A percentile compares a stretch with the other conserved stretches of the same genome.
Evolutionary conservation across 2,888 invertebrate species (phyloP).

Genomic region (Agrotis clavis): DNA sequence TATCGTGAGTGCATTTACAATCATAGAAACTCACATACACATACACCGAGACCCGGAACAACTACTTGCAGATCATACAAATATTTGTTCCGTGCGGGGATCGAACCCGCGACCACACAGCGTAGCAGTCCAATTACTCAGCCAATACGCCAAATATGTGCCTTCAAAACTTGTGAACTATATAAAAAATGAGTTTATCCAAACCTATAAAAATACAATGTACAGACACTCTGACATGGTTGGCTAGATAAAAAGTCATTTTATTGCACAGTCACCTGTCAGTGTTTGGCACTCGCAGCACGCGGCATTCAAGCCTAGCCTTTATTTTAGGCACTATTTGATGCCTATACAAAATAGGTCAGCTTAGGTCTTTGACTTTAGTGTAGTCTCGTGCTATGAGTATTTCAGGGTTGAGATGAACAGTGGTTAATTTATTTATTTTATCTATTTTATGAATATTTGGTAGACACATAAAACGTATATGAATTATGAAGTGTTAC

Average conservation of each 20-base stretch:
- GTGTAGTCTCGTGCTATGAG: background rate
- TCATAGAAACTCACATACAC: too few species aligned
- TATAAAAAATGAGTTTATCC: background rate
- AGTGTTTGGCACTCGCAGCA: slow-evolving; percentile 19
- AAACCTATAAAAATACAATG: background rate
- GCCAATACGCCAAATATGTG: too few species aligned
- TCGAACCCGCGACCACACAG: too few species aligned
- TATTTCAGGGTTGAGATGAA: background rate
- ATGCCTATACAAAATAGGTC: background rate
- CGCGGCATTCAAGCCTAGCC: background rate
- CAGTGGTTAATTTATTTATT: too few species aligned
- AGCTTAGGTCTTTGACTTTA: background rate
- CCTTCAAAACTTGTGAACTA: background rate
- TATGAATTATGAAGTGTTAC: too few species aligned
- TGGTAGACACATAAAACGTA: background rate
- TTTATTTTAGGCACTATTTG: slow-evolving; percentile 23
- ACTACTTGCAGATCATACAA: too few species aligned
- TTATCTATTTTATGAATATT: too few species aligned
- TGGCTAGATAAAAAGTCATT: slow-evolving; percentile 30
- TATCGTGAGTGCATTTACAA: too few species aligned
- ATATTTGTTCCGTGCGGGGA: too few species aligned
- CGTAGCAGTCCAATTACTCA: too few species aligned
- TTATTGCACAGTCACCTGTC: slow-evolving; percentile 36
- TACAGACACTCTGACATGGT: background rate
- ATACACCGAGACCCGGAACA: too few species aligned